Conservation (phyloP, 2,797 vertebrate genomes). For the Platalea minor region DNA sequence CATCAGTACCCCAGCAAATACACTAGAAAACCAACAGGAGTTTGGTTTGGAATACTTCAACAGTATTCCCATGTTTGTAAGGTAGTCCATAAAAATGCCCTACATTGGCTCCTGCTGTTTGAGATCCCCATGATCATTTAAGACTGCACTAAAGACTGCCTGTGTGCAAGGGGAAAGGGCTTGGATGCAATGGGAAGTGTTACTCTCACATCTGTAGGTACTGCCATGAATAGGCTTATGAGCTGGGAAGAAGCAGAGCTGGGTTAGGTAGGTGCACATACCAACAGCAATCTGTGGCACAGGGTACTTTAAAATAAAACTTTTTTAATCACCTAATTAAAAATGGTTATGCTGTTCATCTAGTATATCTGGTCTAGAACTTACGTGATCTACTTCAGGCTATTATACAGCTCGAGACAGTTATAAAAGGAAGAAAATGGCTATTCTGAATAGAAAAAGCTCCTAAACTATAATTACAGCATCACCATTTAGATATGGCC, state of each 20-base stretch:
- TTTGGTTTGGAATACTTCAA: background rate
- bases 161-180: background rate
- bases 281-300: background rate
- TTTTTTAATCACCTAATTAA: background rate
- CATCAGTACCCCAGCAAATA: background rate
- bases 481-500: background rate
- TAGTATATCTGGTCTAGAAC: background rate
- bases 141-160: background rate
- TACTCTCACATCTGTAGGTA: background rate
- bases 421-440: background rate
- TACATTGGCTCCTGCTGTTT: background rate
- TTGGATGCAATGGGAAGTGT: background rate
- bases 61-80: background rate
- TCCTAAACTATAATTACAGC: background rate
- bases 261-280: background rate
- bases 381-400: background rate
- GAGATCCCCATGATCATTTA: background rate
- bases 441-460: background rate
- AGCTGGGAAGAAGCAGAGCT: background rate
- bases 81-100: background rate
- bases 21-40: background rate
- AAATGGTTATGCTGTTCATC: background rate
- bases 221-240: background rate
- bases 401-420: background rate
- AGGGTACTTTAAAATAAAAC: background rate